phyloP scores from a whole-genome alignment of 2,113 vertebrate genomes.

The Micromys minutus region DNA sequence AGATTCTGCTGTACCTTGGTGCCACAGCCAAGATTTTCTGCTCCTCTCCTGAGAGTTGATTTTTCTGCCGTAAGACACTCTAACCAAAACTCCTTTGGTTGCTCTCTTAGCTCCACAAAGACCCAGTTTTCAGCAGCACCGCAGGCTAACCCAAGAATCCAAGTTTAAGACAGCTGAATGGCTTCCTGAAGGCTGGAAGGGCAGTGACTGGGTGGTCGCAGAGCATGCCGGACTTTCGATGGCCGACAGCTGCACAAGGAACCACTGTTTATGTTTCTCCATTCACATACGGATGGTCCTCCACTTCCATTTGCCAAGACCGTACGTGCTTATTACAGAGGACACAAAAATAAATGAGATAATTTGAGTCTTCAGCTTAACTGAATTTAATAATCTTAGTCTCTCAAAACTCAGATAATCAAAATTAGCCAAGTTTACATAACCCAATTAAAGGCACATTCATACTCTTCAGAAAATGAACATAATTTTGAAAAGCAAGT shows the following conservation, averaged over 20 bases:
- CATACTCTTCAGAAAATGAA: conserved; percentile 42
- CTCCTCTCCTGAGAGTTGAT: not conserved
- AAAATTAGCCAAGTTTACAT: conserved; percentile 39
- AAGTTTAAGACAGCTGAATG: not conserved
- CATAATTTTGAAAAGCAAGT: conserved; percentile 39
- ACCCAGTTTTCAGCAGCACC: not conserved
- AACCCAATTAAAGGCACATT: conserved; percentile 26
- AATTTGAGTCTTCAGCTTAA: conserved; percentile 12
- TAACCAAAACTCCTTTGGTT: not conserved
- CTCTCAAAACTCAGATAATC: conserved; percentile 54
- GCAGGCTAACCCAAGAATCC: not conserved
- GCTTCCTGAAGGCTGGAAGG: not conserved
- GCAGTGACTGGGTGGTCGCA: not conserved
- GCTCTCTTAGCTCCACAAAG: not conserved
- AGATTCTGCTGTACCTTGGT: not conserved
- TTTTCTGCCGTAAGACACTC: not conserved
- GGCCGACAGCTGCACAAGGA: not conserved
- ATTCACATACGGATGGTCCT: not conserved
- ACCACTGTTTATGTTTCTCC: not conserved
- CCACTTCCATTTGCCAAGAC: not conserved
- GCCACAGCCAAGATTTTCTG: not conserved
- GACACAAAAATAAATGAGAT: conserved; percentile 22
- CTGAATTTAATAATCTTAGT: conserved; percentile 40
- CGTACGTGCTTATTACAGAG: not conserved
- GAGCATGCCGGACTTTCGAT: too few relatives aligned